A percentile compares a stretch with the other conserved stretches of the same genome.
Conservation (phyloP, 1,140 invertebrate species). For the Drosophila guanche region DNA sequence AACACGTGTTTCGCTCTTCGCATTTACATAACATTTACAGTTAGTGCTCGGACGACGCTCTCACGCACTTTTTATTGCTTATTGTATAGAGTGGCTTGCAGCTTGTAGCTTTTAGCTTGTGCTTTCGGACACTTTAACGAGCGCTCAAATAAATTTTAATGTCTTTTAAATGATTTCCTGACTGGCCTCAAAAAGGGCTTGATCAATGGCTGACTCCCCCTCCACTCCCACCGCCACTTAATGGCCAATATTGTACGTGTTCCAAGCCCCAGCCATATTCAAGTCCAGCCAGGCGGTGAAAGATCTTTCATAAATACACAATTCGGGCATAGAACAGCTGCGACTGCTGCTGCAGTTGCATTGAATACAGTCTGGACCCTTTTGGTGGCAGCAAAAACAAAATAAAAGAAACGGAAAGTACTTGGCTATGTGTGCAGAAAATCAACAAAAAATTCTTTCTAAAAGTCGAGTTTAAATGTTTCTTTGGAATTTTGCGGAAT, state of each 20-base stretch:
- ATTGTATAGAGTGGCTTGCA: slow-evolving; percentile 35
- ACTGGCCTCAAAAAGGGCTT: slow-evolving; percentile 45
- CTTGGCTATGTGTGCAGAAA: slow-evolving; percentile 6
- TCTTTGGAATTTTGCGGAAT: slow-evolving; percentile 41
- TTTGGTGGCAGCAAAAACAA: slow-evolving; percentile 20
- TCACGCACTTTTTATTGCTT: slow-evolving; percentile 70
- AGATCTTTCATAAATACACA: slow-evolving; percentile 33
- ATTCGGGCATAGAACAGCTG: slow-evolving; percentile 29
- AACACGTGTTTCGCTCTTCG: slow-evolving; percentile 58
- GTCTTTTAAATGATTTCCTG: slow-evolving; percentile 74
- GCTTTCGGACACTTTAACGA: slow-evolving; percentile 64
- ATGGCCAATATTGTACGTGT: slow-evolving; percentile 65
- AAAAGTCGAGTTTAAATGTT: slow-evolving; percentile 50
- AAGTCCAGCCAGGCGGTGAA: slow-evolving; percentile 14
- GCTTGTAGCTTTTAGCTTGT: too few species aligned
- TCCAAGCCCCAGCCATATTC: slow-evolving; percentile 29
- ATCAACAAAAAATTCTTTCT: slow-evolving; percentile 31
- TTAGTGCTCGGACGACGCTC: slow-evolving; percentile 21
- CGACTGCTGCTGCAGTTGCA: slow-evolving; percentile 24
- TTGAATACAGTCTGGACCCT: slow-evolving; percentile 22
- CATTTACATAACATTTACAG: slow-evolving; percentile 67
- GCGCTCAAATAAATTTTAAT: slow-evolving; percentile 77
- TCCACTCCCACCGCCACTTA: slow-evolving; percentile 25
- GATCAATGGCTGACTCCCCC: slow-evolving; percentile 55
- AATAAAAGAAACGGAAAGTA: slow-evolving; percentile 25